These are phyloP conservation scores for Drosophila subquinaria DNA, from an alignment of 2,888 invertebrate species.

Conservation along the genomic window DNA sequence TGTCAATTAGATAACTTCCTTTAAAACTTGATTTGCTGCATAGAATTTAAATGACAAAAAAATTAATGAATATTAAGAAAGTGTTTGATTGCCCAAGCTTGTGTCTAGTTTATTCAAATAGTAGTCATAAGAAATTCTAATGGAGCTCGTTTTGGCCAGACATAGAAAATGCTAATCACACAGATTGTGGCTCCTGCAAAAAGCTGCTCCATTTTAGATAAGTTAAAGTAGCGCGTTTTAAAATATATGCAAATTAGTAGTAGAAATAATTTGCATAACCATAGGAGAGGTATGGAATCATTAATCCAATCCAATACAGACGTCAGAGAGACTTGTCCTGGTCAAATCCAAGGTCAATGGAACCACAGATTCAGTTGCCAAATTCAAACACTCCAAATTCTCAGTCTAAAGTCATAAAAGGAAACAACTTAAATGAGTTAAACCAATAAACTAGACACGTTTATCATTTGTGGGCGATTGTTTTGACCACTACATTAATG, in stretches of 20 bases:
- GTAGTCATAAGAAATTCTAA: constrained; percentile 20
- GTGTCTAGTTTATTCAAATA: constrained; percentile 10
- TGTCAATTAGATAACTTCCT: background rate
- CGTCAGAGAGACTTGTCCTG: constrained; percentile 44
- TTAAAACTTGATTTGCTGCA: constrained; percentile 5
- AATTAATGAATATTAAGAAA: constrained; percentile 19
- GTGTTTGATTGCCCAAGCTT: constrained; percentile 20
- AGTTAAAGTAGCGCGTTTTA: too few species aligned
- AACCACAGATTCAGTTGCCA: background rate
- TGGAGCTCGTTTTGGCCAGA: background rate
- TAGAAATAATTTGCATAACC: constrained; percentile 8
- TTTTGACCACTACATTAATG: constrained; percentile 27
- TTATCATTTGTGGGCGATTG: constrained; percentile 43
- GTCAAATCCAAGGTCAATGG: constrained; percentile 44
- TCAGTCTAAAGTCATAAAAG: constrained; percentile 53
- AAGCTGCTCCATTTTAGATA: constrained; percentile 56
- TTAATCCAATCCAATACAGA: constrained; percentile 16
- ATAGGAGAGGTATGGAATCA: constrained; percentile 15
- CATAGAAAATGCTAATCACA: constrained; percentile 10
- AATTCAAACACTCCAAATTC: constrained; percentile 11
- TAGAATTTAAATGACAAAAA: constrained; percentile 1
- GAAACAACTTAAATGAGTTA: constrained; percentile 54
- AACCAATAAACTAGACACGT: constrained; percentile 48
- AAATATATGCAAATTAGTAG: constrained; percentile 44
- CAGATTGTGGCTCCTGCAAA: constrained; percentile 28